phyloP scores from a whole-genome alignment of 2,113 vertebrate genomes.

The Oceanites oceanicus region DNA sequence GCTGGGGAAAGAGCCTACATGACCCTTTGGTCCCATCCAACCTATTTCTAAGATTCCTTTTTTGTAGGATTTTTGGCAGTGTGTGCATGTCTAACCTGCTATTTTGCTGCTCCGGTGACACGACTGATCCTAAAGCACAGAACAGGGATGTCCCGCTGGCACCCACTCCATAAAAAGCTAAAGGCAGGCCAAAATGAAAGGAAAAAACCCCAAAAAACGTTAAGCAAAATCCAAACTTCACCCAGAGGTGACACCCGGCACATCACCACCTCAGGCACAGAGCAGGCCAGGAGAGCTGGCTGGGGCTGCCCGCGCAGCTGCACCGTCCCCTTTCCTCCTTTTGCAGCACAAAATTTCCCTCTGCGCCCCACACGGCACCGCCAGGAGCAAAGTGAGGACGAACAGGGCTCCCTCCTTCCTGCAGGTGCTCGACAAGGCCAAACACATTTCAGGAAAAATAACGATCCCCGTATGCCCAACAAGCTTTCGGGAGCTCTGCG shows the following conservation, averaged over 20 bases:
- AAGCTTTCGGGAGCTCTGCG: neutral
- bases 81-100: neutral
- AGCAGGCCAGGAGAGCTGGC: neutral
- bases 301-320: neutral
- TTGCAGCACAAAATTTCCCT: neutral
- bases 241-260: neutral
- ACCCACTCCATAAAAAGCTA: fast-evolving
- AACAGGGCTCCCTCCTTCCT: neutral
- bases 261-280: neutral
- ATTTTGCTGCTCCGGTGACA: neutral
- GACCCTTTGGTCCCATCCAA: neutral
- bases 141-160: neutral
- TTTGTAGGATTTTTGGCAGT: neutral
- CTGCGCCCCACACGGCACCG: neutral
- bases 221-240: neutral
- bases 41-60: neutral
- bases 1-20: neutral
- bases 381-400: neutral
- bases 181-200: neutral
- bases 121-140: neutral
- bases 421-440: neutral
- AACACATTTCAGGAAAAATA: neutral
- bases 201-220: too few relatives aligned
- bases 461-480: neutral
- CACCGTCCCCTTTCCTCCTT: neutral